phyloP scores from a whole-genome alignment of 2,797 vertebrate genomes.

The Hippoglossus hippoglossus region DNA sequence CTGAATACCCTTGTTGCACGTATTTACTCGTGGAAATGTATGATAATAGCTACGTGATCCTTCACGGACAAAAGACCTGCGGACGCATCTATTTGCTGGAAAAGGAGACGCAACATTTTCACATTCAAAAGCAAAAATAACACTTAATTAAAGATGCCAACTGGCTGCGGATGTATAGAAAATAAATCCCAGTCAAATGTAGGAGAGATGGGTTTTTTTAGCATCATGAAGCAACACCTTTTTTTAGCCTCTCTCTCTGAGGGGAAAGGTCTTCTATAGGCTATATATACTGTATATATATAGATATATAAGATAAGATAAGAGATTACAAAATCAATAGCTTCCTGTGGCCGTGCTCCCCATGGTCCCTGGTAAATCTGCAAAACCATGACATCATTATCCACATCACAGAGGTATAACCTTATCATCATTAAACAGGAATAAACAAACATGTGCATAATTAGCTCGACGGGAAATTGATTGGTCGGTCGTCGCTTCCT shows the following conservation, averaged over 20 bases:
- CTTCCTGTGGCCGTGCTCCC: neutral
- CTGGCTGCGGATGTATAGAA: neutral
- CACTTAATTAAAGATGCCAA: neutral
- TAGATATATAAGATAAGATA: neutral
- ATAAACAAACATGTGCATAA: conserved; percentile 37
- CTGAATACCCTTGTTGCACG: conserved; percentile 48
- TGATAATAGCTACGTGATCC: conserved; percentile 44
- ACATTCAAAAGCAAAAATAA: conserved; percentile 16
- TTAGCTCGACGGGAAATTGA: conserved; percentile 26
- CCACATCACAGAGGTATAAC: conserved; percentile 12
- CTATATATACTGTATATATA: neutral
- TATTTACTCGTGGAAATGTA: conserved; percentile 57
- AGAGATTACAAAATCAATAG: conserved; percentile 36
- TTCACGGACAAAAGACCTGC: conserved; percentile 20
- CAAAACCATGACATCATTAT: conserved; percentile 7
- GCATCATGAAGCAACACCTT: neutral
- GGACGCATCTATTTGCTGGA: conserved; percentile 21
- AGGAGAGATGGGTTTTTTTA: neutral
- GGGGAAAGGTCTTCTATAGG: neutral
- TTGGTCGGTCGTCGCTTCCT: conserved; percentile 24
- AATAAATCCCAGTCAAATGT: neutral
- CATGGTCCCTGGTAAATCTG: neutral
- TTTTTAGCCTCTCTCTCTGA: neutral
- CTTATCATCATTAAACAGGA: conserved; percentile 24
- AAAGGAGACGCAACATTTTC: conserved; percentile 1